Conservation (phyloP, 1,140 invertebrate genomes). For the Pteromalus puparum region DNA sequence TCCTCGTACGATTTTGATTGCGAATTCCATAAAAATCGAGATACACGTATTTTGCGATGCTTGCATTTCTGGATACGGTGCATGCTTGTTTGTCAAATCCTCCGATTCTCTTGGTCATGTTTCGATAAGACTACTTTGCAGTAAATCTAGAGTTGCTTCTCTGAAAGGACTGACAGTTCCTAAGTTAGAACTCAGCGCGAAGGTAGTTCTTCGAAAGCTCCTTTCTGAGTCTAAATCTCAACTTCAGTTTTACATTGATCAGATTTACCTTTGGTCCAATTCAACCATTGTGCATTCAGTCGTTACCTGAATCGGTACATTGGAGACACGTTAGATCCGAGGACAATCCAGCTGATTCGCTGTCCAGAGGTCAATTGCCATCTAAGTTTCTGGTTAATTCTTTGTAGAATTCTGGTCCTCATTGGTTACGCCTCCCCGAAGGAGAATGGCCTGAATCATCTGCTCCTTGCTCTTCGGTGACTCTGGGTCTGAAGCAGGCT, state of each 20-base stretch:
- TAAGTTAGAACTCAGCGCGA: constrained; percentile 58
- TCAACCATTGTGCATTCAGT: constrained; percentile 9
- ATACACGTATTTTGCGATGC: constrained; percentile 30
- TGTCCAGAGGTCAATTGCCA: background rate
- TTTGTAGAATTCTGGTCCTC: background rate
- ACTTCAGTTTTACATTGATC: background rate
- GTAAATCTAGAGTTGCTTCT: constrained; percentile 26
- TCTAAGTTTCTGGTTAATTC: background rate
- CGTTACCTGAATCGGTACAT: background rate
- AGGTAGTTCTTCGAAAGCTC: constrained; percentile 35
- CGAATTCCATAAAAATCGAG: background rate
- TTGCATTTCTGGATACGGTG: background rate
- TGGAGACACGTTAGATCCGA: background rate
- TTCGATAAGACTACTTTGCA: background rate
- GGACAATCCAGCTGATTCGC: background rate
- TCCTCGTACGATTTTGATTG: background rate
- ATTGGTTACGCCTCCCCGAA: background rate
- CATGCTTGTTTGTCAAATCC: background rate
- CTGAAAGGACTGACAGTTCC: constrained; percentile 2
- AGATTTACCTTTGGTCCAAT: constrained; percentile 4
- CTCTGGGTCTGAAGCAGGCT: background rate
- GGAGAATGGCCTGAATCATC: no score
- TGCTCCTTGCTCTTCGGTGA: no score
- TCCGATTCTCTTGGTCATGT: background rate
- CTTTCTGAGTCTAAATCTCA: background rate